Percentiles rank a stretch among this genome's conserved stretches.
These are phyloP conservation scores for Notarius quadriscutis DNA, from an alignment of 2,113 vertebrate species.

Conservation along the genomic window DNA sequence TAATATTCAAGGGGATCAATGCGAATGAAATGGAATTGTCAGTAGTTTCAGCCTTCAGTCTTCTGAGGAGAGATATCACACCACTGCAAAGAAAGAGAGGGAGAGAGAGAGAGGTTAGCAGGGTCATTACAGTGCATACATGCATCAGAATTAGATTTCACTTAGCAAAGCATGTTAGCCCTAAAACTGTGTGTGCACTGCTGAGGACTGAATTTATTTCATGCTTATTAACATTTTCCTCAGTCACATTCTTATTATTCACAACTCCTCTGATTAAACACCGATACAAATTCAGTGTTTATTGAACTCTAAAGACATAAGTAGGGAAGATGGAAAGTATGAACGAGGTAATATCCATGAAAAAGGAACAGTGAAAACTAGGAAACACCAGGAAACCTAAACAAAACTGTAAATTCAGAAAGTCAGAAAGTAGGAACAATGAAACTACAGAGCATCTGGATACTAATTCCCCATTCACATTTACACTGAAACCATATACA, in stretches of 20 bases:
- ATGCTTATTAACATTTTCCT: background rate
- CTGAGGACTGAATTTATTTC: background rate
- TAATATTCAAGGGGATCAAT: background rate
- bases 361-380: background rate
- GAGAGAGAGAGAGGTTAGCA: background rate
- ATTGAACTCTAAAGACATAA: background rate
- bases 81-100: background rate
- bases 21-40: background rate
- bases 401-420: background rate
- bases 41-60: background rate
- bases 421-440: background rate
- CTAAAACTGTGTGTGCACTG: background rate
- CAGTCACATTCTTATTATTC: background rate
- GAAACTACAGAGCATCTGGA: background rate
- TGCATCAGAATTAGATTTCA: constrained; percentile 33
- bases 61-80: constrained; percentile 3
- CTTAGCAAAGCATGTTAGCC: constrained; percentile 21
- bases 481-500: too few species aligned
- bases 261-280: background rate
- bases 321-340: background rate
- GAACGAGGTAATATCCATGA: background rate
- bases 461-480: background rate
- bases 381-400: background rate
- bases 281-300: background rate
- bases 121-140: constrained; percentile 36